A percentile compares a stretch with the other conserved stretches of the same genome.
Conservation (phyloP, 2,113 vertebrate species). For the Cephalopholis sonnerati region DNA sequence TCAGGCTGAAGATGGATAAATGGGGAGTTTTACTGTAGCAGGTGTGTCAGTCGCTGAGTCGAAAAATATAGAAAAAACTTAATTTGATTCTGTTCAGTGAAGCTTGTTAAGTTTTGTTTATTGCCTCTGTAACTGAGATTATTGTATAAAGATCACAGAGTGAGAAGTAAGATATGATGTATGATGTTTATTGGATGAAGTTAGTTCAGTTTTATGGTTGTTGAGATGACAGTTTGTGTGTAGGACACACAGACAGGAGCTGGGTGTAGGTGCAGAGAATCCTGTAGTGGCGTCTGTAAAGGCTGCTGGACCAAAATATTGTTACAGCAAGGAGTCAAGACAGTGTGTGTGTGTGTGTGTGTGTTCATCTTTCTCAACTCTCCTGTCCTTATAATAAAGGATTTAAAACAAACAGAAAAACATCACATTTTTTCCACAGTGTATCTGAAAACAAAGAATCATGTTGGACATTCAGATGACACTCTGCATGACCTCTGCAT, state of each 20-base stretch:
- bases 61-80: too few relatives aligned
- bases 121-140: too few relatives aligned
- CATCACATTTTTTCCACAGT: neutral
- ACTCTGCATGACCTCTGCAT: neutral
- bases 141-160: too few relatives aligned
- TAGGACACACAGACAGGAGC: neutral
- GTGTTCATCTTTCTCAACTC: too few relatives aligned
- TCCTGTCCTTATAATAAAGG: too few relatives aligned
- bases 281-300: neutral
- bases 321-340: neutral
- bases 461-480: neutral
- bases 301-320: neutral
- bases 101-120: too few relatives aligned
- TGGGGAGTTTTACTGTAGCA: neutral
- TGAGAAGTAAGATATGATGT: too few relatives aligned
- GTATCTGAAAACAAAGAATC: neutral
- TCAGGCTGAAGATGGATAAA: neutral
- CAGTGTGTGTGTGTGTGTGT: neutral
- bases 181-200: too few relatives aligned
- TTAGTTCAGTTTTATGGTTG: too few relatives aligned
- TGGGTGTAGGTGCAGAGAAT: neutral
- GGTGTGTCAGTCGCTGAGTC: neutral
- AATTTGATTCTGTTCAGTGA: too few relatives aligned
- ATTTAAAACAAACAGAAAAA: too few relatives aligned
- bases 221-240: too few relatives aligned